A percentile compares a stretch with the other conserved stretches of the same genome.
Evolutionary conservation across 2,113 vertebrate genomes (phyloP).

Genomic region (Cheirogaleus medius): DNA sequence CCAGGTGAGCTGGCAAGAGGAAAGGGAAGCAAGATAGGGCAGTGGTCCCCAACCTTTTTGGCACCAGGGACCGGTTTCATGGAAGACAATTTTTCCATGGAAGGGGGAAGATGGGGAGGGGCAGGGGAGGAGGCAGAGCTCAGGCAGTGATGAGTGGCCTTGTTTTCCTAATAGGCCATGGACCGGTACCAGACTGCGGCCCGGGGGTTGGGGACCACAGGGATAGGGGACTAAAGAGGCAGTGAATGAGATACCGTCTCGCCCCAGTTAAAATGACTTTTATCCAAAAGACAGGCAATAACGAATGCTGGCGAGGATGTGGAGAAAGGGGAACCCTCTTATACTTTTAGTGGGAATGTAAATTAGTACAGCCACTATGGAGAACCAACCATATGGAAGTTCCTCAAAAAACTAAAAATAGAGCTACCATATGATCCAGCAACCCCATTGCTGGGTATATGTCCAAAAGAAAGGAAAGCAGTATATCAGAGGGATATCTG

Average conservation of each 20-base stretch:
- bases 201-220: too few relatives aligned
- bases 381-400: background rate
- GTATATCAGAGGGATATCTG: background rate
- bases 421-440: background rate
- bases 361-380: background rate
- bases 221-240: background rate
- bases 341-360: background rate
- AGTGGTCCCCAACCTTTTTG: too few relatives aligned
- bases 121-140: too few relatives aligned
- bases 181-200: too few relatives aligned
- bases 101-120: too few relatives aligned
- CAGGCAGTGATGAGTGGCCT: too few relatives aligned
- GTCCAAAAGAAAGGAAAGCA: background rate
- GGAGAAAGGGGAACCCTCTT: background rate
- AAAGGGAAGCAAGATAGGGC: background rate
- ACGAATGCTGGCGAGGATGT: background rate
- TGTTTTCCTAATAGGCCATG: too few relatives aligned
- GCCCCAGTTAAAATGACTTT: background rate
- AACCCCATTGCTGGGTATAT: background rate
- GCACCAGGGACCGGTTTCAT: too few relatives aligned
- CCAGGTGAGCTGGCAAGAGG: background rate
- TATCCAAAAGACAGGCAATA: background rate
- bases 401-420: background rate
- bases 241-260: background rate
- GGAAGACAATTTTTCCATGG: too few relatives aligned